phyloP scores from a whole-genome alignment of 2,113 vertebrate species.

The Neogale vison region DNA sequence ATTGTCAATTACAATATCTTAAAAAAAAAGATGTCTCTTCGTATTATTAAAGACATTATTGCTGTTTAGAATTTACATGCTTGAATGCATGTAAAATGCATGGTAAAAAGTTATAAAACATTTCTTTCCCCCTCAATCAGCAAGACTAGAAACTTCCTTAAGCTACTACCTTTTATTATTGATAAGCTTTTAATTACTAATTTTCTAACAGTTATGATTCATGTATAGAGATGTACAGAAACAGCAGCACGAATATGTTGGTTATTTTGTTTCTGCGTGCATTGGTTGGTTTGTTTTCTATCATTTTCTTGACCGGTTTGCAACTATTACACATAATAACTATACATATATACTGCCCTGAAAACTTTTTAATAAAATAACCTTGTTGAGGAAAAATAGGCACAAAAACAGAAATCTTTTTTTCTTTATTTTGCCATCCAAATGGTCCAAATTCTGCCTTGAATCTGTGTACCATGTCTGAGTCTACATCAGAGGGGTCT shows the following conservation, averaged over 20 bases:
- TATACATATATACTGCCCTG: background rate
- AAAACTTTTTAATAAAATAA: background rate
- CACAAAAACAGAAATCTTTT: background rate
- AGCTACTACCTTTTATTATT: background rate
- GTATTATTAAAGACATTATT: background rate
- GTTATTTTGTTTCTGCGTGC: background rate
- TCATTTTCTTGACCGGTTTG: background rate
- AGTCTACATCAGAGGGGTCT: background rate
- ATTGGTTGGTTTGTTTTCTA: background rate
- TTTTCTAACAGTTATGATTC: background rate
- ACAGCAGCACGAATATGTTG: background rate
- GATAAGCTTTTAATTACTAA: background rate
- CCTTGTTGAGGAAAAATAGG: background rate
- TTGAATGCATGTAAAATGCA: background rate
- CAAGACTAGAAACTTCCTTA: background rate
- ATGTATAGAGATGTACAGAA: background rate
- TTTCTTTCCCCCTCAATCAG: background rate
- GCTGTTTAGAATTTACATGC: constrained; percentile 2
- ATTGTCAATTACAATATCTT: constrained; percentile 30
- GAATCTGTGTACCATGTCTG: background rate
- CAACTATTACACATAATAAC: background rate
- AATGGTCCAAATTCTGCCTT: background rate
- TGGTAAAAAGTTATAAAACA: background rate
- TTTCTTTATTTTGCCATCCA: background rate
- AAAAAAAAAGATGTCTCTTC: background rate